phyloP scores from a whole-genome alignment of 2,888 invertebrate genomes.

The Drosophila affinis region DNA sequence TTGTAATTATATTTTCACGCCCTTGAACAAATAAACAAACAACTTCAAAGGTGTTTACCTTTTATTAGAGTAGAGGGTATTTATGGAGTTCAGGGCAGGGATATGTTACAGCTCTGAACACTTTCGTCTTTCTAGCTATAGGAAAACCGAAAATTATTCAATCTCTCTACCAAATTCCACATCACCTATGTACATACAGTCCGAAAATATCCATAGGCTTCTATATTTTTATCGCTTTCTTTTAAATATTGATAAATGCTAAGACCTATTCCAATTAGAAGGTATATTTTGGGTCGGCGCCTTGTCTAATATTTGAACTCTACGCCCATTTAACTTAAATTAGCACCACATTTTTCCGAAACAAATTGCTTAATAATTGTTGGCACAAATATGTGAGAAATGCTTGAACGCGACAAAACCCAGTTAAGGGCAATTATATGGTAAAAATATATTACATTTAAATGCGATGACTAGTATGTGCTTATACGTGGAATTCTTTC shows the following conservation, averaged over 20 bases:
- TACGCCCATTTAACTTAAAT: constrained; percentile 18
- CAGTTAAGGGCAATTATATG: constrained; percentile 20
- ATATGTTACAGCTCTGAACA: too few relatives aligned
- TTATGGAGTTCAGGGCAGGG: background rate
- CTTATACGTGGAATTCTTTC: background rate
- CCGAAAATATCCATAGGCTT: too few relatives aligned
- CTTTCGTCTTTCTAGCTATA: background rate
- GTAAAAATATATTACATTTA: background rate
- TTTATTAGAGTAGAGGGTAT: constrained; percentile 9
- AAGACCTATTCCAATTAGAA: background rate
- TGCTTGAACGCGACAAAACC: constrained; percentile 16
- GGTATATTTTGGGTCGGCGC: background rate
- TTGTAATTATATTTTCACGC: constrained; percentile 40
- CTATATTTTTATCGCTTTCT: background rate
- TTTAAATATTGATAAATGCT: background rate
- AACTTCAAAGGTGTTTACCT: background rate
- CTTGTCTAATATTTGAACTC: background rate
- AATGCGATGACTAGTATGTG: background rate
- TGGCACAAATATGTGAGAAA: constrained; percentile 22
- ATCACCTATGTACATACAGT: too few relatives aligned
- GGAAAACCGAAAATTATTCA: background rate
- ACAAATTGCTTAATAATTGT: constrained; percentile 30
- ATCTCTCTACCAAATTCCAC: background rate
- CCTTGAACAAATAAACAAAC: constrained; percentile 29
- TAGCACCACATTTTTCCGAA: constrained; percentile 8